Evolutionary conservation across 1,140 invertebrate genomes (phyloP).

Genomic region (Drosophila asahinai): DNA sequence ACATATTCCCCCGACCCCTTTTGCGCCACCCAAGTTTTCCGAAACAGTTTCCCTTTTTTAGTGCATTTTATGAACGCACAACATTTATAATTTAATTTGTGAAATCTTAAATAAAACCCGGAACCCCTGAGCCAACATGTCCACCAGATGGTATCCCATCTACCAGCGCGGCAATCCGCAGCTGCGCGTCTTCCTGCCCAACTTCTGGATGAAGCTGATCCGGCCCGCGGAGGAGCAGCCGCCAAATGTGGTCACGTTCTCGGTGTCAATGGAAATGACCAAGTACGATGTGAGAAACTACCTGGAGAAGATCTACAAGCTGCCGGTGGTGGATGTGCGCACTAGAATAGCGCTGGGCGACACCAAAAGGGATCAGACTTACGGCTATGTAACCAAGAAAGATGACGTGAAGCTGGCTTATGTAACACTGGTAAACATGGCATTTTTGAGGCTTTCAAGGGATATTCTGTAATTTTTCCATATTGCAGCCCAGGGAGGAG

Average conservation of each 20-base stretch:
- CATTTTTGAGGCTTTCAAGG: neutral
- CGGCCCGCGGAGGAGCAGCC: constrained; percentile 88
- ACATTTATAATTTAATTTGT: constrained; percentile 30
- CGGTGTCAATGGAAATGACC: constrained; percentile 95
- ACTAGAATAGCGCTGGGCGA: constrained; percentile 89
- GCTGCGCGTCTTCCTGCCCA: constrained; percentile 94
- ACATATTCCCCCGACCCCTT: neutral
- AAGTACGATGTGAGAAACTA: constrained; percentile 95
- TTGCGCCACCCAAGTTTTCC: neutral
- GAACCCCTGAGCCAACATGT: constrained; percentile 55
- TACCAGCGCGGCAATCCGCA: constrained; percentile 96
- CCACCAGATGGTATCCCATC: constrained; percentile 90
- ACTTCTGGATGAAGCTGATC: constrained; percentile 97
- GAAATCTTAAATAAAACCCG: constrained; percentile 32
- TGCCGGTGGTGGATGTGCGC: constrained; percentile 90
- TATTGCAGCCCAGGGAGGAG: constrained; percentile 86
- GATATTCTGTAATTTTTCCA: neutral
- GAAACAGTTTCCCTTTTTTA: constrained; percentile 18
- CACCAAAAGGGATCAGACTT: constrained; percentile 85
- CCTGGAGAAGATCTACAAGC: constrained; percentile 96
- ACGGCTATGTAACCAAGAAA: constrained; percentile 91
- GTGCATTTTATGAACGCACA: constrained; percentile 18
- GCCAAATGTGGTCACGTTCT: constrained; percentile 92
- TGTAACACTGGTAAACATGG: constrained; percentile 90
- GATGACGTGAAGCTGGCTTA: constrained; percentile 94